Evolutionary conservation across 1,140 invertebrate species (phyloP), one percentile per base, ranked within the genome.

Genomic region (Sarcophaga bullata): DNA sequence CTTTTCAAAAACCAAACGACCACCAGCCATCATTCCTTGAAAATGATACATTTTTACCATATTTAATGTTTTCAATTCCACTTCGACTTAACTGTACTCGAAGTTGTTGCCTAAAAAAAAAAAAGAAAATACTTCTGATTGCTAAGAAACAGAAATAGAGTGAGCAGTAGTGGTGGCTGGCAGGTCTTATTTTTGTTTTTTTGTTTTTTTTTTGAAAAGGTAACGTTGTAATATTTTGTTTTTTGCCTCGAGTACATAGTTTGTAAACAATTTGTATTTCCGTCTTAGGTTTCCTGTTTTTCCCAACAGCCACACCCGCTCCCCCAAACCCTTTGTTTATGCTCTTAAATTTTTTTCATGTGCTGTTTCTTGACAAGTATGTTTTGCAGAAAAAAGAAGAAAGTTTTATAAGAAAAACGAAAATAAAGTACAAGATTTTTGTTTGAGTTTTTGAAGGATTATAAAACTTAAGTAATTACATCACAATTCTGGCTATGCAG

Each of bases 401-500:
- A 68, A 68, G 17, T 58, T 58, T 58, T 15, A 9, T 58, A 15
- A 15, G n/a, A n/a, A 58, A 58, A 52, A 9, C 13, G 8, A 52
- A 52, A 10, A 52, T 52, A 37, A 37, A 37, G n/a, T 37, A 37
- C 50, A 10, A 10, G 8, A 3, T 68, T 68, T 62, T 62, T 62
- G n/a, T 62, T 62, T 62, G 58, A 17, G 15, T n/a, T n/a, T 37
- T 19, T 68, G 62, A 6, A 19, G 62, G 6, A 68, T 68, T 68
- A 68, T 37, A 68, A 68, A 68, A 68, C 62, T 68, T 68, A 68
- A 68, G 62, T 68, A 68, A 68, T 68, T 68, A 68, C 62, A 68
- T 68, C n/a, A 68, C 17, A 68, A 68, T 68, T 17, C 19, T 19
- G 62, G 62, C 62, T 68, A 68, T 68, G 62, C 15, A n/a, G 9